Percentiles rank a stretch among this genome's conserved stretches.
Evolutionary conservation across 2,888 invertebrate species (phyloP).

Genomic region (Theodoxus fluviatilis): DNA sequence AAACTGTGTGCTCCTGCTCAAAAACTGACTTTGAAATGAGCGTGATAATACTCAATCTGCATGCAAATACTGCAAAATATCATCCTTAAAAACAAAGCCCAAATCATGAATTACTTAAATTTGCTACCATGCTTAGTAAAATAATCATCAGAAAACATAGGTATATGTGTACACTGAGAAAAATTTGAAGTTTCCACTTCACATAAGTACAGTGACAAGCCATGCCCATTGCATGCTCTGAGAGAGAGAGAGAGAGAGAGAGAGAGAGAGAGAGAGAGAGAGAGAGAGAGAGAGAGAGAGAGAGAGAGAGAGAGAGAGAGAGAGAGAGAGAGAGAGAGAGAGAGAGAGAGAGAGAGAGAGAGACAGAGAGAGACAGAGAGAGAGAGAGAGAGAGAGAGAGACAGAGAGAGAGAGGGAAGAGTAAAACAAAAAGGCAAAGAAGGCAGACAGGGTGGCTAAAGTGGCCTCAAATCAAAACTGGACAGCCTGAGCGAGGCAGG

Average conservation of each 20-base stretch:
- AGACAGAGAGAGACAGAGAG: slow-evolving; percentile 19
- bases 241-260: neutral
- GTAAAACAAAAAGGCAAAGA: neutral
- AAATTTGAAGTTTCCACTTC: neutral
- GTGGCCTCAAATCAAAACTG: neutral
- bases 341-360: neutral
- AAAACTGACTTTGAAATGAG: too few relatives aligned
- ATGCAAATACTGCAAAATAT: too few relatives aligned
- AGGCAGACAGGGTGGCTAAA: neutral
- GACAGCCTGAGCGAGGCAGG: too few relatives aligned
- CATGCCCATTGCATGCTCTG: neutral
- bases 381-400: slow-evolving; percentile 17
- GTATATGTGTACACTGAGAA: too few relatives aligned
- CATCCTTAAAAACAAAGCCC: too few relatives aligned
- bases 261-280: slow-evolving; percentile 22
- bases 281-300: slow-evolving; percentile 22
- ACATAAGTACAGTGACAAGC: neutral
- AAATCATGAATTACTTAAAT: neutral
- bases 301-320: neutral
- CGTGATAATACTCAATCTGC: too few relatives aligned
- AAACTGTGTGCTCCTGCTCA: too few relatives aligned
- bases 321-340: neutral
- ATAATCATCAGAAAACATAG: too few relatives aligned
- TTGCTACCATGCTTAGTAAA: neutral
- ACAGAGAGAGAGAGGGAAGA: neutral